Base-by-base conservation (phyloP, 1,140 invertebrate species). In the Sipha flava region DNA sequence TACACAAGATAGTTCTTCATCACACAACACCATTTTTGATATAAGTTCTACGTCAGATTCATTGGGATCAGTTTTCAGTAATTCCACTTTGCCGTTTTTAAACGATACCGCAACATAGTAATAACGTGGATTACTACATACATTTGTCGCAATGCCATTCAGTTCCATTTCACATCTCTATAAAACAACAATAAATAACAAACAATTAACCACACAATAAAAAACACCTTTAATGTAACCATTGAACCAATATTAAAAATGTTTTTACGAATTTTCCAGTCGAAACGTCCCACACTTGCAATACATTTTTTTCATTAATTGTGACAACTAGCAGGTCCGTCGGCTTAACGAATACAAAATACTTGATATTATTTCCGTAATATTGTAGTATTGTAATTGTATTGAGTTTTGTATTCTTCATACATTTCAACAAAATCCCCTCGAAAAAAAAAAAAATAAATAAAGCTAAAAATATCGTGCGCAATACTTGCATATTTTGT, bases 21-120 rank as follows among this genome's bases (percentile, higher is more conserved):
- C 49, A 12, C 73, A 77, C 16, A 77, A 23, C 26, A 77, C 73
- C 18, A 77, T 59, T 77, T 59, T 77, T 9, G 52, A 4, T 18
- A 77, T 77, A n/a, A 16, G 9, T 14, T 77, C 52, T 59, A 75
- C 23, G 23, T 16, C 14, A 23, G 54, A 23, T 49, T 4, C 34
- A 23, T 54, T 57, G 14, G 73, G 23, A 77, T 43, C 31, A 43
- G 21, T 54, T 23, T 26, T 57, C 14, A 54, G 5, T 23, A 77
- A 77, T 59, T 77, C 73, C 10, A 77, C 26, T 59, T 77, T 77
- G 18, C 73, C 73, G n/a, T 43, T 59, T 26, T 54, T 26, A 57
- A 77, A 77, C 37, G 73, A 23, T 18, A 77, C 26, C 26, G 34
- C 52, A 26, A 77, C 16, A 43, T 77, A 77, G 21, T 18, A 9